Base-by-base conservation (phyloP, 2,797 vertebrate species). In the Serranus cabrilla region DNA sequence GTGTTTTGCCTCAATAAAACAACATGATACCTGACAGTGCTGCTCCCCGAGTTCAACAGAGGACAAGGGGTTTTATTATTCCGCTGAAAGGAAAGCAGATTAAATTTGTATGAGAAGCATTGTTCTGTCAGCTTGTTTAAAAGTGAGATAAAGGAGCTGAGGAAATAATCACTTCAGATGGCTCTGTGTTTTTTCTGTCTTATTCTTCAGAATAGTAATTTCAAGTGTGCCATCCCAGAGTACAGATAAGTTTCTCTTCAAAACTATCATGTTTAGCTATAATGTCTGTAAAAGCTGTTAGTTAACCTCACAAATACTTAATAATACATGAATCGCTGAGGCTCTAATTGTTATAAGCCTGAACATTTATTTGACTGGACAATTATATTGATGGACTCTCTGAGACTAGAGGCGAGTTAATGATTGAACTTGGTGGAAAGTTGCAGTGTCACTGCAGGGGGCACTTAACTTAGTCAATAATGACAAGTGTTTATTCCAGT, bases 81-180 rank as follows among this genome's bases (percentile, higher is more conserved):
- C 55, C 42, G 25, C 25, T 49, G 39, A 31, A 70, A 61, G 21
- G 5, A 61, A 23, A 55, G 34, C 2, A 62, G 67, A 47, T 69
- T 45, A 12, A 57, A 72, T 50, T 68, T 42, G 46, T 18, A 62
- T 50, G 16, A 68, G 55, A 54, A 11, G 50, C 43, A 12, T 14
- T 64, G 46, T 63, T 62, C 63, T 62, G 42, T 31, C 59, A 3
- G 42, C 39, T 65, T 58, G 18, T 40, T 61, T 80, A 43, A 57
- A 56, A 27, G 31, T 34, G 25, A 52, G 3, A 31, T 54, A 61
- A 43, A 61, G 34, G 4, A 9, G 12, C n/a, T 39, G 14, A 61
- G 37, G 67, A 65, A 58, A 69, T 64, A 52, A 72, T 60, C 67
- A 54, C 18, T 50, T 52, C 5, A 57, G n/a, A 68, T 25, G 7